Conservation (phyloP, 2,888 invertebrate species). For the Cantharis lateralis region DNA sequence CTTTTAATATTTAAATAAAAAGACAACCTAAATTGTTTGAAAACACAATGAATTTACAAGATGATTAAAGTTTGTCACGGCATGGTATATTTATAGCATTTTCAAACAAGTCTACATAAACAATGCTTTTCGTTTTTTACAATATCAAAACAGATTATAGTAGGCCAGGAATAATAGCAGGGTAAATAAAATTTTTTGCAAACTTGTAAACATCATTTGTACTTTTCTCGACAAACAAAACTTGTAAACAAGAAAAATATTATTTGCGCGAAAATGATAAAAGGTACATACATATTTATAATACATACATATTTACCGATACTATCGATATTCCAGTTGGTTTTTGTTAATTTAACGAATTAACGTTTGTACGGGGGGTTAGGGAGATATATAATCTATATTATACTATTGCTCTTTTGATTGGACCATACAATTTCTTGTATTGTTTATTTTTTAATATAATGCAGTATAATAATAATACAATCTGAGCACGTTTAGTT, state of each 20-base stretch:
- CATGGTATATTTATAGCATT: background rate
- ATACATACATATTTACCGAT: background rate
- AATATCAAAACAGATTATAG: background rate
- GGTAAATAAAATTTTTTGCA: background rate
- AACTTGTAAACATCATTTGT: background rate
- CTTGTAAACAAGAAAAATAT: background rate
- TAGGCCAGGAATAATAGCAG: background rate
- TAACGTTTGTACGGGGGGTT: background rate
- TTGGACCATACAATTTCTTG: background rate
- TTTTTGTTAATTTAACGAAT: background rate
- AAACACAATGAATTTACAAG: background rate
- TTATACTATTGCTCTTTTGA: no score
- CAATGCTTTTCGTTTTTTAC: background rate
- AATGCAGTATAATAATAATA: conserved; percentile 15
- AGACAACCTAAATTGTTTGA: background rate
- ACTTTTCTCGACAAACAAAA: background rate
- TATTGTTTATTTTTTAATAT: background rate
- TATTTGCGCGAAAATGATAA: background rate
- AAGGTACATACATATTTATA: background rate
- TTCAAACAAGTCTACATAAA: background rate
- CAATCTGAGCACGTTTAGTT: conserved; percentile 23
- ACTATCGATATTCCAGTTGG: background rate
- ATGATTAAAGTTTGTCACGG: background rate
- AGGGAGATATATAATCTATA: background rate
- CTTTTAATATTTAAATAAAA: background rate